Evolutionary conservation across 2,888 invertebrate species (phyloP).

Genomic region (Eudemis profundana): DNA sequence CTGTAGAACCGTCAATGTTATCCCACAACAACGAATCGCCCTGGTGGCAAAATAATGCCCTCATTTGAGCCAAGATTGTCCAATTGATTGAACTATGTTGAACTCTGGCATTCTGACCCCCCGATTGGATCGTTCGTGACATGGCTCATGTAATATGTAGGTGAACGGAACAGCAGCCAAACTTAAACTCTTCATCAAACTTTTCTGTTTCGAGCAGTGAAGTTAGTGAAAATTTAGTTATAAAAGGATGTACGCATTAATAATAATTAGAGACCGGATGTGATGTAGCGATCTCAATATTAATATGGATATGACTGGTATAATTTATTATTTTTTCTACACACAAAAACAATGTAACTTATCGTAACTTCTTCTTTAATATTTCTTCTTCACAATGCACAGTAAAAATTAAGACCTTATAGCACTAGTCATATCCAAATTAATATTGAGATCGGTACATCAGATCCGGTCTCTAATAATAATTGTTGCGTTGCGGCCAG

Average conservation of each 20-base stretch:
- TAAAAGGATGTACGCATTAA: slow-evolving; percentile 1
- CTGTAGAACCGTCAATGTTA: too few relatives aligned
- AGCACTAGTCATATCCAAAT: too few relatives aligned
- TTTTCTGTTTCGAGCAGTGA: background rate
- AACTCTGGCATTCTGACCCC: slow-evolving; percentile 27
- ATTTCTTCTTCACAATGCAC: too few relatives aligned
- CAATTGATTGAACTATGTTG: slow-evolving; percentile 21
- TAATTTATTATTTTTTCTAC: too few relatives aligned
- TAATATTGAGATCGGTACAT: too few relatives aligned
- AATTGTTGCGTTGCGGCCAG: too few relatives aligned
- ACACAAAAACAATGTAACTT: too few relatives aligned
- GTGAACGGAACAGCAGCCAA: background rate
- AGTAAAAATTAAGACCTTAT: too few relatives aligned
- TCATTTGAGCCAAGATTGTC: slow-evolving; percentile 12
- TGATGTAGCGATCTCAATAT: too few relatives aligned
- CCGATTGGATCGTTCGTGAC: slow-evolving; percentile 6
- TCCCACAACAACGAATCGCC: background rate
- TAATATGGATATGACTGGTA: too few relatives aligned
- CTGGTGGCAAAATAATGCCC: background rate
- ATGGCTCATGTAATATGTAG: slow-evolving; percentile 34
- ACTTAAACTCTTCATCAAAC: slow-evolving; percentile 5
- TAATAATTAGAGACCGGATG: background rate
- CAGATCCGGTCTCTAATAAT: too few relatives aligned
- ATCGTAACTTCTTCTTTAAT: too few relatives aligned
- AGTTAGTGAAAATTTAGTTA: background rate